These are phyloP conservation scores for Chelon labrosus DNA, from an alignment of 2,797 vertebrate genomes.

Conservation along the genomic window DNA sequence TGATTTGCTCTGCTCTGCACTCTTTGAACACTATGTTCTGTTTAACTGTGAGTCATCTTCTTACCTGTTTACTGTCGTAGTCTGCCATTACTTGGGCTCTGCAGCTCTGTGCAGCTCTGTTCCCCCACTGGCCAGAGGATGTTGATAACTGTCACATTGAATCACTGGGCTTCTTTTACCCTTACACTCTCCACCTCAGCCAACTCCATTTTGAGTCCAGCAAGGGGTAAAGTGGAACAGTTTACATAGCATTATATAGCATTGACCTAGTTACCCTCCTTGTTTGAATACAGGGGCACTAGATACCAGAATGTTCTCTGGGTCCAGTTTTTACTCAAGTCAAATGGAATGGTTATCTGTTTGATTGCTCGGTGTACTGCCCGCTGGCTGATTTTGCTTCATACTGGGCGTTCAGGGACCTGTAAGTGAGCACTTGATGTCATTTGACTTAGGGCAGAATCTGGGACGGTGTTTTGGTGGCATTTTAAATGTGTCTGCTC, in stretches of 20 bases:
- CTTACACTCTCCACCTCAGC: slow-evolving; percentile 52
- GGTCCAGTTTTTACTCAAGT: slow-evolving; percentile 73
- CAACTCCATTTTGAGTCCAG: slow-evolving; percentile 76
- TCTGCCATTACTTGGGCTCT: slow-evolving; percentile 53
- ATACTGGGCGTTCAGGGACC: slow-evolving; percentile 80
- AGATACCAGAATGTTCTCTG: slow-evolving; percentile 58
- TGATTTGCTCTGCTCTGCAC: slow-evolving; percentile 12
- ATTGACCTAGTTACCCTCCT: slow-evolving; percentile 81
- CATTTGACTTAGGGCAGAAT: slow-evolving; percentile 81
- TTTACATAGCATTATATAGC: slow-evolving; percentile 66
- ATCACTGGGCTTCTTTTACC: slow-evolving; percentile 57
- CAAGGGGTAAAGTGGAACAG: slow-evolving; percentile 73
- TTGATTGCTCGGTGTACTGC: slow-evolving; percentile 76
- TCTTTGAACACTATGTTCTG: slow-evolving; percentile 51
- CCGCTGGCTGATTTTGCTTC: slow-evolving; percentile 73
- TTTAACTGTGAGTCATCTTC: slow-evolving; percentile 61
- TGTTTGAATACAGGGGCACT: slow-evolving; percentile 63
- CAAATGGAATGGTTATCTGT: slow-evolving; percentile 82
- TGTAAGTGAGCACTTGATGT: slow-evolving; percentile 82
- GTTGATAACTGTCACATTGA: slow-evolving; percentile 71
- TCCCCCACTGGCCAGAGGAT: slow-evolving; percentile 62
- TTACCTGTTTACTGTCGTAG: slow-evolving; percentile 67
- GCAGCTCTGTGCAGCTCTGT: slow-evolving; percentile 43
- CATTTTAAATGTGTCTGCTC: slow-evolving; percentile 81
- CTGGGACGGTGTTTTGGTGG: slow-evolving; percentile 80